phyloP scores from a whole-genome alignment of 2,888 invertebrate species.

The Limenitis camilla region DNA sequence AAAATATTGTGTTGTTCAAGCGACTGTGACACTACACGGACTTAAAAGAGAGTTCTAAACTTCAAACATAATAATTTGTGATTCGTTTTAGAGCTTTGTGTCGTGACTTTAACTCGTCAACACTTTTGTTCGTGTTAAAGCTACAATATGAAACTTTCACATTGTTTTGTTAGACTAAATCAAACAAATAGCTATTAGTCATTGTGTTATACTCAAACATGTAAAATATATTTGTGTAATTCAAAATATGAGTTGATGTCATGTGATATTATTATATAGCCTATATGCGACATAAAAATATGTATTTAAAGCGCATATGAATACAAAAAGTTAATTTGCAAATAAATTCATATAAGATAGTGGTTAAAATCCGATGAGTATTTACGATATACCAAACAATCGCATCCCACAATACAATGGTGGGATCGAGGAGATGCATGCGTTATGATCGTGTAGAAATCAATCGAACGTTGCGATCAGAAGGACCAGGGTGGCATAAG shows the following conservation, averaged over 20 bases:
- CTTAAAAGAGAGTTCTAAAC: conserved; percentile 12
- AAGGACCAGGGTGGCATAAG: conserved; percentile 58
- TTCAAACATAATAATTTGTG: conserved; percentile 12
- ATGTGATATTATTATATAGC: too few relatives aligned
- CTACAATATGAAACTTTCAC: conserved; percentile 7
- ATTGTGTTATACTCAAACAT: too few relatives aligned
- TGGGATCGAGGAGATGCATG: not conserved
- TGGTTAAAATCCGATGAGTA: not conserved
- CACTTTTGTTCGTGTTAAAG: conserved; percentile 6
- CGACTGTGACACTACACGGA: conserved; percentile 1
- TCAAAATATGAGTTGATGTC: too few relatives aligned
- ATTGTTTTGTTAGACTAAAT: conserved; percentile 1
- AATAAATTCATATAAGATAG: not conserved
- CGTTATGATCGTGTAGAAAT: conserved; percentile 42
- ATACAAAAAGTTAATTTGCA: not conserved
- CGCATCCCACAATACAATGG: not conserved
- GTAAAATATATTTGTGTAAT: too few relatives aligned
- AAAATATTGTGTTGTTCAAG: not conserved
- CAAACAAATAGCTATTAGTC: not conserved
- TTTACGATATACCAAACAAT: not conserved
- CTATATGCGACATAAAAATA: not conserved
- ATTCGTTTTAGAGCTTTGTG: conserved; percentile 15
- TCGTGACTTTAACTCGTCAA: conserved; percentile 11
- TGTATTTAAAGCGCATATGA: not conserved
- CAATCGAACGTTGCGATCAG: conserved; percentile 56